phyloP scores from a whole-genome alignment of 2,888 invertebrate genomes.

The Masnerella sp. region DNA sequence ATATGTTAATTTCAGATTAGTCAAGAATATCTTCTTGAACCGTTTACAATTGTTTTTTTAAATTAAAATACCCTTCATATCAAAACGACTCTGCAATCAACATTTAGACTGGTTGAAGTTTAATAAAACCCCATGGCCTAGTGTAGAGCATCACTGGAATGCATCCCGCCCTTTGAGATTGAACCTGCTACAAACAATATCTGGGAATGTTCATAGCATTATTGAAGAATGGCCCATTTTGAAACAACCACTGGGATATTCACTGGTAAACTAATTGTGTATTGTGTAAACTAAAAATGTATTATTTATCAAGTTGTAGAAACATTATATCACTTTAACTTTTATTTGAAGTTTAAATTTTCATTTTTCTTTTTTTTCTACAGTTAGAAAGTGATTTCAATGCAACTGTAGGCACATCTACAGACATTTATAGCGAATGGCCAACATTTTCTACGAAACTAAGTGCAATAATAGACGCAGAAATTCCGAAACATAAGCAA shows the following conservation, averaged over 20 bases:
- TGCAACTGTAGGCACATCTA: neutral
- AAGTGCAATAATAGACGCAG: neutral
- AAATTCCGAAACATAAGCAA: conserved; percentile 15
- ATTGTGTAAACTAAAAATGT: no score
- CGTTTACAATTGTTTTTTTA: no score
- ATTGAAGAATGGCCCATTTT: conserved; percentile 38
- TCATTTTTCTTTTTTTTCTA: neutral
- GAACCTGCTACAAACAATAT: conserved; percentile 1
- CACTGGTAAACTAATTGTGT: no score
- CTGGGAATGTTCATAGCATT: conserved; percentile 18
- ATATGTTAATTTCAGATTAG: no score
- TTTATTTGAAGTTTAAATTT: neutral
- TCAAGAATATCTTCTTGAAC: no score
- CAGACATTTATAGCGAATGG: conserved; percentile 36
- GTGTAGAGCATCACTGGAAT: conserved; percentile 27
- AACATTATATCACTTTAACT: no score
- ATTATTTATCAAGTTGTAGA: no score
- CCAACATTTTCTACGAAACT: conserved; percentile 30
- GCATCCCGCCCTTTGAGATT: conserved; percentile 8
- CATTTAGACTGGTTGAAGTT: conserved; percentile 44
- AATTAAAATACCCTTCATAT: no score
- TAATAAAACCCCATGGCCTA: conserved; percentile 16
- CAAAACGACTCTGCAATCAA: no score
- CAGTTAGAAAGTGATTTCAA: conserved; percentile 37
- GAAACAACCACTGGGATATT: conserved; percentile 35